Evolutionary conservation across 2,888 invertebrate species (phyloP), one percentile per base, ranked within the genome.

Genomic region (Metallyticus violacea): DNA sequence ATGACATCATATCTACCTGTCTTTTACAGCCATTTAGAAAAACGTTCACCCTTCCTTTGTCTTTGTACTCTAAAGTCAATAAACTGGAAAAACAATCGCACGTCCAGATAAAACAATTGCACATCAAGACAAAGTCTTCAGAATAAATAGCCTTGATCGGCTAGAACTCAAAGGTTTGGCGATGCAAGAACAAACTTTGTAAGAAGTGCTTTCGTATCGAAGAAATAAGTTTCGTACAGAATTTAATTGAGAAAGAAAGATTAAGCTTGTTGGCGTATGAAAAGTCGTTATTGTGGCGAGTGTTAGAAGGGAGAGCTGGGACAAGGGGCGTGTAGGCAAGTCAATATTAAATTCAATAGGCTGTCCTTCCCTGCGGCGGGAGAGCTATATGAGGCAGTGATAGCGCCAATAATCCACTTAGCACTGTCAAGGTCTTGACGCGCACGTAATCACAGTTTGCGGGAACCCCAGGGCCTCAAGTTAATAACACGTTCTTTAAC

Each of bases 331-430:
- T 62, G 40, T 62, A 62, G 40, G 22, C 15, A 22, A 76, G 62
- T 40, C 82, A 82, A 82, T 82, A 82, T 82, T 82, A 82, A 82
- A 82, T 82, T 82, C 82, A 82, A 82, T 82, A 82, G 82, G 62
- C 6, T 82, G 82, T 82, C 82, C 29, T 40, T 15, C 40, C 40
- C 40, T 15, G 40, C 4, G 40, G 2, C n/a, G 81, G 29, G 30
- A 81, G 82, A 28, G 30, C 81, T 81, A 29, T 81, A 81, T 81
- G 30, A 25, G 76, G 76, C 82, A 6, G 30, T 81, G 81, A 81
- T 81, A 81, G 81, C n/a, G 9, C 25, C 82, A 82, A 82, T 82
- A 82, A 82, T 82, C 82, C 82, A 82, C 82, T 82, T 82, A 82
- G 82, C 27, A 76, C 62, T 82, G 82, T 82, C 82, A 82, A 76